These are phyloP conservation scores for Oryzias sinensis DNA, from an alignment of 2,797 vertebrate genomes.

Conservation along the genomic window DNA sequence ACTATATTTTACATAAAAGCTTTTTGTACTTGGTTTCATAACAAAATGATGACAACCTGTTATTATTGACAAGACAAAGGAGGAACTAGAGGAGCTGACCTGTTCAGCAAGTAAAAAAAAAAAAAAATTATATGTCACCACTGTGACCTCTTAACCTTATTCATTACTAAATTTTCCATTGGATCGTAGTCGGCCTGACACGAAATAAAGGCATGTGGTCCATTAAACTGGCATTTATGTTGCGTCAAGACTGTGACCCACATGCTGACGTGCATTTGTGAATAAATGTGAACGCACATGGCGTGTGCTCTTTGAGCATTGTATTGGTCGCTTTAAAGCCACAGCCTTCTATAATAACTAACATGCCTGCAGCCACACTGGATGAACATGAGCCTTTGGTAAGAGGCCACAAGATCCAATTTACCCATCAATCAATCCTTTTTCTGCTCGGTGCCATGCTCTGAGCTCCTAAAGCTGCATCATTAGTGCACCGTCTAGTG, in stretches of 20 bases:
- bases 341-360: slow-evolving; percentile 40
- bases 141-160: slow-evolving; percentile 33
- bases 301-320: slow-evolving; percentile 10
- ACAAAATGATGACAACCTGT: background rate
- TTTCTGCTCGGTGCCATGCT: slow-evolving; percentile 6
- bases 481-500: background rate
- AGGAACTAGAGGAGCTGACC: slow-evolving; percentile 13
- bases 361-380: slow-evolving; percentile 32
- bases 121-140: slow-evolving; percentile 8
- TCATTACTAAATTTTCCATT: slow-evolving; percentile 53
- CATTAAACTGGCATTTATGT: slow-evolving; percentile 20
- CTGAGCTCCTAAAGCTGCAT: slow-evolving; percentile 14
- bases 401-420: slow-evolving; percentile 53
- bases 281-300: slow-evolving; percentile 8
- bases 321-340: slow-evolving; percentile 35
- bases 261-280: slow-evolving; percentile 19
- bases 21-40: too few relatives aligned
- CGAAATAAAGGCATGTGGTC: slow-evolving; percentile 1
- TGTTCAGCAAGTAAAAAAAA: slow-evolving; percentile 23
- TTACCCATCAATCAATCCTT: slow-evolving; percentile 43
- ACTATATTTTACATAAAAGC: too few relatives aligned
- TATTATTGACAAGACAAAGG: slow-evolving; percentile 16
- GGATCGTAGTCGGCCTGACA: background rate
- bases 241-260: slow-evolving; percentile 45
- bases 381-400: slow-evolving; percentile 42